Evolutionary conservation across 2,113 vertebrate genomes (phyloP).

Genomic region (Hipposideros armiger): DNA sequence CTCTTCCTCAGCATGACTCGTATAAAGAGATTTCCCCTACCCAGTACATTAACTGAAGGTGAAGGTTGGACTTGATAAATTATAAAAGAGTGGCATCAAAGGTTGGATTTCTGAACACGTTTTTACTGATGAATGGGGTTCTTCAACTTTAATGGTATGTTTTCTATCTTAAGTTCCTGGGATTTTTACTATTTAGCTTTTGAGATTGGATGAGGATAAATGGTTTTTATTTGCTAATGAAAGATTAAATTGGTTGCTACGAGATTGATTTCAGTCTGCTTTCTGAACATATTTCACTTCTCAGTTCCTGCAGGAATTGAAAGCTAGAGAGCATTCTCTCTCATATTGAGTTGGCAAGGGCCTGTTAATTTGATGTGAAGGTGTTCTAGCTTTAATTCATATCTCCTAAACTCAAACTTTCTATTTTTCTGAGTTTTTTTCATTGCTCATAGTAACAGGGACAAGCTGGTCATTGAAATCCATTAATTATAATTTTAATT

Average conservation of each 20-base stretch:
- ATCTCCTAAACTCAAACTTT: not conserved
- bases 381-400: not conserved
- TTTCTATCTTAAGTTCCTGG: slow-evolving; percentile 3
- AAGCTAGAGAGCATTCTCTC: not conserved
- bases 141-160: not conserved
- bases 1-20: not conserved
- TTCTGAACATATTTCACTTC: slow-evolving; percentile 56
- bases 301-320: slow-evolving; percentile 40
- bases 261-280: not conserved
- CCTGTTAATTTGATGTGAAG: not conserved
- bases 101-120: not conserved
- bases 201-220: not conserved
- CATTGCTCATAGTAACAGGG: not conserved
- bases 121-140: slow-evolving; percentile 55
- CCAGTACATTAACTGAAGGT: not conserved
- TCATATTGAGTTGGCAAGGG: not conserved
- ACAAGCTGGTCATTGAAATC: not conserved
- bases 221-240: slow-evolving; percentile 58
- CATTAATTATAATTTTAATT: not conserved
- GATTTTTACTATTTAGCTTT: slow-evolving; percentile 41
- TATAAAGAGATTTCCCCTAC: not conserved
- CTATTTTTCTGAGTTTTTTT: not conserved
- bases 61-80: not conserved
- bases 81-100: not conserved
- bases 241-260: slow-evolving; percentile 43